Conservation (phyloP, 2,888 invertebrate species). For the Bellardia pandia region DNA sequence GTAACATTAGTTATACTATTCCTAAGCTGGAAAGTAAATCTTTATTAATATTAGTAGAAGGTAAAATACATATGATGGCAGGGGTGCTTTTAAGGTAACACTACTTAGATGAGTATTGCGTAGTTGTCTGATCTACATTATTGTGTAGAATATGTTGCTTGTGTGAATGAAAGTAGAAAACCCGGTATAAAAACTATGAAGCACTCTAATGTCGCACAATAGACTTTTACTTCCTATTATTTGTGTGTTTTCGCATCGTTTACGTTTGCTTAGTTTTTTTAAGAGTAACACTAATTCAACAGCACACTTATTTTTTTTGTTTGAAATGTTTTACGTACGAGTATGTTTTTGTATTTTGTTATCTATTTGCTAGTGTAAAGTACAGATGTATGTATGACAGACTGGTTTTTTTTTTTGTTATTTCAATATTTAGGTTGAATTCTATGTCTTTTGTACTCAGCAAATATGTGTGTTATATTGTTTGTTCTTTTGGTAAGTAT, state of each 20-base stretch:
- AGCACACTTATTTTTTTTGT: neutral
- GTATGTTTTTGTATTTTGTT: neutral
- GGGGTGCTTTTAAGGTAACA: neutral
- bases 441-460: neutral
- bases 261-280: neutral
- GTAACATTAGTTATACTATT: neutral
- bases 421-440: conserved; percentile 31
- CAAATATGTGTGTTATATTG: too few species aligned
- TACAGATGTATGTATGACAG: neutral
- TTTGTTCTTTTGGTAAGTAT: too few species aligned
- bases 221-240: neutral
- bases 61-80: neutral
- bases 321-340: too few species aligned
- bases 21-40: conserved; percentile 34
- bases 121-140: neutral
- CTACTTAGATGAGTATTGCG: neutral
- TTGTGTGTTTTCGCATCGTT: neutral
- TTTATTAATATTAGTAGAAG: conserved; percentile 19
- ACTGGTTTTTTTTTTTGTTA: neutral
- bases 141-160: neutral
- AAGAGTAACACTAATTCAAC: neutral
- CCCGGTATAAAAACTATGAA: neutral
- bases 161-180: neutral
- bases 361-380: neutral
- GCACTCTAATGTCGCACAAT: conserved; percentile 18